Percentiles rank a stretch among this genome's conserved stretches.
These are phyloP conservation scores for Sinotaia quadrata DNA, from an alignment of 2,888 invertebrate species.

Conservation along the genomic window DNA sequence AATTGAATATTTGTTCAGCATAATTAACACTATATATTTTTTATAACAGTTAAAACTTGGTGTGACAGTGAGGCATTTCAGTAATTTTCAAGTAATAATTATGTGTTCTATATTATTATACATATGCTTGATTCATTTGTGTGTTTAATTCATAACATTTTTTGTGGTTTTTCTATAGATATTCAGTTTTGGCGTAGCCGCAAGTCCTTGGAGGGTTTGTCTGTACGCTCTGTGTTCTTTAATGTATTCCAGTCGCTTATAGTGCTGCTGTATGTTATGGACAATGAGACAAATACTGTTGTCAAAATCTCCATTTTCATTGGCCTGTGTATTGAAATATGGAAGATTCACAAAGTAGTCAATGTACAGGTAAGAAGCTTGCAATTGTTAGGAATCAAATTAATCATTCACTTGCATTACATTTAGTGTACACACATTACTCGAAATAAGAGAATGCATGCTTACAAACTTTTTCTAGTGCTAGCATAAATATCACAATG, in stretches of 20 bases:
- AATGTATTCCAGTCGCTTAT: conserved; percentile 97
- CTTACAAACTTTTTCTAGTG: no score
- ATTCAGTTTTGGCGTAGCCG: conserved; percentile 99
- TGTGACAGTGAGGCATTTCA: background rate
- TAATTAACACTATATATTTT: no score
- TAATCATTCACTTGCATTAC: no score
- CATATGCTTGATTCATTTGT: background rate
- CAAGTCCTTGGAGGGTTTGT: conserved; percentile 95
- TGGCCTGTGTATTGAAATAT: conserved; percentile 95
- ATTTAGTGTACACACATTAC: no score
- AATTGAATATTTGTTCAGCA: background rate
- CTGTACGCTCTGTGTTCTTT: conserved; percentile 96
- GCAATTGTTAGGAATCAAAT: no score
- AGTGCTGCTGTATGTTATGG: conserved; percentile 95
- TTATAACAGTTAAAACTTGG: background rate
- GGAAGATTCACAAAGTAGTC: conserved; percentile 96
- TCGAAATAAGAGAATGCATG: no score
- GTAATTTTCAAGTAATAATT: background rate
- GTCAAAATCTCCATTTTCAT: conserved; percentile 94
- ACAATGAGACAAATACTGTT: conserved; percentile 98
- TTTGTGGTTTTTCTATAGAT: conserved; percentile 75
- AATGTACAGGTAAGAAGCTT: conserved; percentile 71
- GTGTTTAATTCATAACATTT: background rate
- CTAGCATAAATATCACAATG: no score
- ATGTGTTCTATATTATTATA: background rate